Evolutionary conservation across 1,140 invertebrate genomes (phyloP).

Genomic region (Orchestia grillus): DNA sequence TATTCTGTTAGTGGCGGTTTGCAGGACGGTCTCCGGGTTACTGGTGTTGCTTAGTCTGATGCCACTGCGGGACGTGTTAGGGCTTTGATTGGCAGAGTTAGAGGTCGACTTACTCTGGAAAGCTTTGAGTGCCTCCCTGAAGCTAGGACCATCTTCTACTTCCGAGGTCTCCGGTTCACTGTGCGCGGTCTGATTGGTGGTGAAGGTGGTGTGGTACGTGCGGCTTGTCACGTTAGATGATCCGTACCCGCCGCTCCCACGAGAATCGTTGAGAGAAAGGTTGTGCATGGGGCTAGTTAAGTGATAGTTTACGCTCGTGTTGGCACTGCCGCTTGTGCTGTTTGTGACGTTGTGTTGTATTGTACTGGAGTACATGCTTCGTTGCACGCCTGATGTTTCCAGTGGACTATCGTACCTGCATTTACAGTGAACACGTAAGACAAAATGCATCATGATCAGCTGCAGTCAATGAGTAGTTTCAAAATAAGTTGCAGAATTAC

Average conservation of each 20-base stretch:
- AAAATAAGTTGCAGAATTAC: not conserved
- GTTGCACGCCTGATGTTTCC: constrained; percentile 69
- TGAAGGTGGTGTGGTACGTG: constrained; percentile 65
- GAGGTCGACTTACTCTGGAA: constrained; percentile 48
- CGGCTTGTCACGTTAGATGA: constrained; percentile 63
- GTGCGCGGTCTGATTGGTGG: constrained; percentile 60
- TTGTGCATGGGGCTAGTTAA: constrained; percentile 56
- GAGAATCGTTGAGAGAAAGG: constrained; percentile 54
- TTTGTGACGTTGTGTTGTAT: constrained; percentile 57
- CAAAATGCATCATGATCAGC: not conserved
- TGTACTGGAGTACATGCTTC: constrained; percentile 59
- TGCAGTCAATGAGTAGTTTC: not conserved
- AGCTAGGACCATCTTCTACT: constrained; percentile 35
- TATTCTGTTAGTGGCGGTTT: constrained; percentile 65
- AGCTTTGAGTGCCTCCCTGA: constrained; percentile 55
- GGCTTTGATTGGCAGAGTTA: constrained; percentile 24
- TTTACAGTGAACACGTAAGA: not conserved
- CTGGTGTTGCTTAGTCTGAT: constrained; percentile 44
- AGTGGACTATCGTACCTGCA: constrained; percentile 69
- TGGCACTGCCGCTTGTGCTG: constrained; percentile 63
- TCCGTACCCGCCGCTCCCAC: constrained; percentile 44
- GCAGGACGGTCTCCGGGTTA: constrained; percentile 59
- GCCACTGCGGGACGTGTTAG: constrained; percentile 45
- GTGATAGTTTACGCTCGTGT: constrained; percentile 59
- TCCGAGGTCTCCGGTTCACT: constrained; percentile 23